Evolutionary conservation across 2,797 vertebrate genomes (phyloP).

Genomic region (Cirrhinus mrigala): DNA sequence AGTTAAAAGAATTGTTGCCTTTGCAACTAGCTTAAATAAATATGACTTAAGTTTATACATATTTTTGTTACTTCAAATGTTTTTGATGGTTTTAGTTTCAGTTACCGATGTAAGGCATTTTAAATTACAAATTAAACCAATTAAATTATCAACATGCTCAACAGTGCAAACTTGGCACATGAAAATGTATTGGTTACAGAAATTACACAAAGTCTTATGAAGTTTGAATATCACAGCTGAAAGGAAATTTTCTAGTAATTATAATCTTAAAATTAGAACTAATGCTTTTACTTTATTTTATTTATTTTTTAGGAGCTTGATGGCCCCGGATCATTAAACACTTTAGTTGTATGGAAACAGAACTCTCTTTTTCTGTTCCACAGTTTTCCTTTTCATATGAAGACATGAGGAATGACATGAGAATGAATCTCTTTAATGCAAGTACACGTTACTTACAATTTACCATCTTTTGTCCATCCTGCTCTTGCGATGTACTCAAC

Average conservation of each 20-base stretch:
- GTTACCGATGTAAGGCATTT: not conserved
- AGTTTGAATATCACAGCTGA: not conserved
- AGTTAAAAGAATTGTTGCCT: not conserved
- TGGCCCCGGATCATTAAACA: not conserved
- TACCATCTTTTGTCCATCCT: slow-evolving; percentile 95
- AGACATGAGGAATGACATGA: not conserved
- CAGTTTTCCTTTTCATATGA: not conserved
- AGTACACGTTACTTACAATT: slow-evolving; percentile 81
- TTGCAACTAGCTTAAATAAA: not conserved
- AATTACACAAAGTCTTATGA: not conserved
- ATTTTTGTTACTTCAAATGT: too few relatives aligned
- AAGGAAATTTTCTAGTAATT: not conserved
- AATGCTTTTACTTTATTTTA: not conserved
- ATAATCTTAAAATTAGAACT: not conserved
- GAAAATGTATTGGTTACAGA: not conserved
- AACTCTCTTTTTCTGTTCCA: not conserved
- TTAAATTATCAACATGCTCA: not conserved
- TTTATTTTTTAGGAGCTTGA: not conserved
- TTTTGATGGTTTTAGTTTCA: not conserved
- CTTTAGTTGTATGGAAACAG: not conserved
- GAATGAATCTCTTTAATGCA: not conserved
- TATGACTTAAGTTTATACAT: not conserved
- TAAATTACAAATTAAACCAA: not conserved
- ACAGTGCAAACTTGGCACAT: not conserved
- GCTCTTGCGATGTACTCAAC: slow-evolving; percentile 95